Percentiles rank a stretch among this genome's conserved stretches.
Evolutionary conservation across 1,140 invertebrate species (phyloP).

Genomic region (Lucilia sericata): DNA sequence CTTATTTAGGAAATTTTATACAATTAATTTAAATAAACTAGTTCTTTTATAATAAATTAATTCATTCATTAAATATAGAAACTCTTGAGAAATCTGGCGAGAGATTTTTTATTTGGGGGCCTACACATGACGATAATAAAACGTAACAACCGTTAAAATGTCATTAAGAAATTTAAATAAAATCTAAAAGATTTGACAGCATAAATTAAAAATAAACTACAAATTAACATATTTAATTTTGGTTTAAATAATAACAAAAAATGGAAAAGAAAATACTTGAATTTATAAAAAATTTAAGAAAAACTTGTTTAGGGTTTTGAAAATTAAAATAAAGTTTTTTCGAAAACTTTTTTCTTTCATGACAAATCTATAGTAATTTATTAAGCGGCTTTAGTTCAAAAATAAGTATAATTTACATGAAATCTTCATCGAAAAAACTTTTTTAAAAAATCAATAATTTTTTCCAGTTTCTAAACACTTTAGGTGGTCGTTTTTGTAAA

Average conservation of each 20-base stretch:
- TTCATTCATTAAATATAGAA: too few species aligned
- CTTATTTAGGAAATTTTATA: too few species aligned
- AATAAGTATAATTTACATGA: background rate
- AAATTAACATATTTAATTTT: constrained; percentile 1
- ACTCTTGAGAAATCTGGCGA: too few species aligned
- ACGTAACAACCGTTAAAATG: background rate
- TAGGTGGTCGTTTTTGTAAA: background rate
- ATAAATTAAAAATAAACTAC: background rate
- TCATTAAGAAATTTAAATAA: background rate
- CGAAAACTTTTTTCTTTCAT: background rate
- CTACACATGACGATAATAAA: background rate
- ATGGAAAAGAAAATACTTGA: background rate
- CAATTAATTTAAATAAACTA: too few species aligned
- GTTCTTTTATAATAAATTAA: too few species aligned
- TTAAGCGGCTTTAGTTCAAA: background rate
- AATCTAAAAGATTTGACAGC: background rate
- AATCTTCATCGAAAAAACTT: background rate
- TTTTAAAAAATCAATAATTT: background rate
- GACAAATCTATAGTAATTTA: background rate
- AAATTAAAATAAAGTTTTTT: background rate
- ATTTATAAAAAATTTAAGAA: background rate
- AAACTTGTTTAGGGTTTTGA: background rate
- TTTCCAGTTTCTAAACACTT: background rate
- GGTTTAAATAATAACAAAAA: background rate
- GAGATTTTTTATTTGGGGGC: background rate